phyloP scores from a whole-genome alignment of 2,888 invertebrate species.

The Oligia latruncula region DNA sequence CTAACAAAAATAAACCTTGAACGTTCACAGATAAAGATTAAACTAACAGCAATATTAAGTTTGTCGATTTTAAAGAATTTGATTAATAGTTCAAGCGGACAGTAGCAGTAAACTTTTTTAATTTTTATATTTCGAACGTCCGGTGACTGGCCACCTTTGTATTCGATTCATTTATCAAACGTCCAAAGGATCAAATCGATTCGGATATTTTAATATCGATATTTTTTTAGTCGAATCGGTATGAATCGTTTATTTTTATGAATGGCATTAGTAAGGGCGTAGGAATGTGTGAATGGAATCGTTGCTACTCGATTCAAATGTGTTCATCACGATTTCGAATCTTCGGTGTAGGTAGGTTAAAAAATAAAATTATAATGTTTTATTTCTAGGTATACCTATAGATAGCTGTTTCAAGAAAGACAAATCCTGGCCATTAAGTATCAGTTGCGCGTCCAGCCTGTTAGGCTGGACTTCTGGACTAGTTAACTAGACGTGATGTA shows the following conservation, averaged over 20 bases:
- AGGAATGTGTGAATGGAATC: constrained; percentile 65
- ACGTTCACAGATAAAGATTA: neutral
- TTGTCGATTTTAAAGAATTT: constrained; percentile 75
- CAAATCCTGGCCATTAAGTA: no score
- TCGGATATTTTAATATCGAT: constrained; percentile 78
- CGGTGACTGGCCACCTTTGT: constrained; percentile 76
- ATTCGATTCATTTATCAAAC: constrained; percentile 82
- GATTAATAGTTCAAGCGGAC: constrained; percentile 85
- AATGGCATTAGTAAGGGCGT: constrained; percentile 66
- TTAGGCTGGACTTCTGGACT: no score
- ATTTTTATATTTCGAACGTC: constrained; percentile 72
- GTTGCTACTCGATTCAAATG: constrained; percentile 47
- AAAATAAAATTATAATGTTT: no score
- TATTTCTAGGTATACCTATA: no score
- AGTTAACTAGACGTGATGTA: no score
- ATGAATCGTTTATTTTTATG: constrained; percentile 71
- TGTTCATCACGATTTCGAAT: constrained; percentile 51
- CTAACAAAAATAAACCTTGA: constrained; percentile 37
- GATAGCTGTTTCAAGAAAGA: no score
- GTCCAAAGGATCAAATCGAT: constrained; percentile 66
- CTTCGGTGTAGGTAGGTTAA: neutral
- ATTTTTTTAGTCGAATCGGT: constrained; percentile 76
- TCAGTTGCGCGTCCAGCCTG: no score
- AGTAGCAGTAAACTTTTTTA: constrained; percentile 79
- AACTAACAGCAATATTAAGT: constrained; percentile 1